Base-by-base conservation (phyloP, 2,113 vertebrate genomes). In the Ammodytes dubius region DNA sequence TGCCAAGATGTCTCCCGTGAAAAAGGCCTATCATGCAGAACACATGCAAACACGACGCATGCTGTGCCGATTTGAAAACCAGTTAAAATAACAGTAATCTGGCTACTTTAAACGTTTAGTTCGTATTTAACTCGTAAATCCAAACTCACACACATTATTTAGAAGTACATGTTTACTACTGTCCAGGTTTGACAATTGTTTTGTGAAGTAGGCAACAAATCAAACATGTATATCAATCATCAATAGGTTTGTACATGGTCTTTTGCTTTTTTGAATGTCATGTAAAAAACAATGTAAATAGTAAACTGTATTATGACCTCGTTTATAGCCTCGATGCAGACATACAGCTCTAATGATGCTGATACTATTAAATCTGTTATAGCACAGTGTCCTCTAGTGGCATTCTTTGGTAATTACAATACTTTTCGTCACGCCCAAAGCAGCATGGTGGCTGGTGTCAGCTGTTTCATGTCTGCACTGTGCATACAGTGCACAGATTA, bases 321-420 rank as follows among this genome's bases (percentile, higher is more conserved):
- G 27, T 27, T 27, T 27, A 27, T 27, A 27, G 27, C 27, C 27
- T 27, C 27, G 27, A 27, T 27, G 27, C 2, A 27, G 27, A 27
- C 27, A 27, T 27, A 27, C 27, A 65, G 42, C 3, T 58, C 9
- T 19, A 3, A 2, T 17, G 72, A 65, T 17, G 72, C 50, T 64
- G 49, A 64, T 35, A 27, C 27, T 27, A 27, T 27, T 37, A 8
- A 0, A 60, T 80, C 27, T 65, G 1, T 49, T 40, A 6, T 69
- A 9, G 42, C 60, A 14, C n/a, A 57, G 64, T 19, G 72, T 43
- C 77, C 17, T n/a, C 88, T 87, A 13, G 90, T 87, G 91, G 70
- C 14, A 0, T 6, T 1, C 10, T 15, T 0, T 0, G 6, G n/a
- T n/a, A 12, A 61, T 73, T 91, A 81, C 92, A 86, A 17, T 1